Conservation (phyloP, 2,113 vertebrate species). For the Ornithorhynchus anatinus region DNA sequence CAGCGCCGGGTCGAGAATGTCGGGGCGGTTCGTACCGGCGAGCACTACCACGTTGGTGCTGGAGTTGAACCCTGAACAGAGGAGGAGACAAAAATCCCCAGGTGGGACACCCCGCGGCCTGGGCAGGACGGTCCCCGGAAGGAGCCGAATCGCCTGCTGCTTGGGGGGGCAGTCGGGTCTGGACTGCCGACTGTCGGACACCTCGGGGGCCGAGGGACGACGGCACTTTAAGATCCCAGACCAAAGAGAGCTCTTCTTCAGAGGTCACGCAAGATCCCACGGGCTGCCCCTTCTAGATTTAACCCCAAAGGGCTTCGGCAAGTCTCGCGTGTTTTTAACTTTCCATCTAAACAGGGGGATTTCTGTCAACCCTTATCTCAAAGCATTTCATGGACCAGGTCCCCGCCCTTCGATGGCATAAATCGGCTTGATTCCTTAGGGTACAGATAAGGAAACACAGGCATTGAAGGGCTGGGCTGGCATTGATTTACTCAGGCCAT, state of each 20-base stretch:
- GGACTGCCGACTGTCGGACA: background rate
- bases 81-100: background rate
- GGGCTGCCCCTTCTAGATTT: background rate
- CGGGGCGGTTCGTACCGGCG: constrained; percentile 77
- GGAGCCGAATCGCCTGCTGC: too few relatives aligned
- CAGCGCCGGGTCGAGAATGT: constrained; percentile 77
- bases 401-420: too few relatives aligned
- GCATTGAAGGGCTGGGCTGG: too few relatives aligned
- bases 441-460: too few relatives aligned
- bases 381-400: too few relatives aligned
- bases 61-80: constrained; percentile 75
- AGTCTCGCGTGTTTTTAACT: too few relatives aligned
- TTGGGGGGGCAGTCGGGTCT: background rate
- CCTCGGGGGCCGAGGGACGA: background rate
- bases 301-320: too few relatives aligned
- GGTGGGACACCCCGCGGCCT: rapidly evolving
- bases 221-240: background rate
- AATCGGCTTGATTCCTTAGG: too few relatives aligned
- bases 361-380: too few relatives aligned
- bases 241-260: background rate
- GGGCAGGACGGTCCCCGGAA: too few relatives aligned
- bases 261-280: background rate
- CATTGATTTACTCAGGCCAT: too few relatives aligned
- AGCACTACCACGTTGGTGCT: constrained; percentile 74
- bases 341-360: too few relatives aligned